phyloP scores from a whole-genome alignment of 30 jellyfish, hydroid and myxozoan species.

The Morbakka virulenta region DNA sequence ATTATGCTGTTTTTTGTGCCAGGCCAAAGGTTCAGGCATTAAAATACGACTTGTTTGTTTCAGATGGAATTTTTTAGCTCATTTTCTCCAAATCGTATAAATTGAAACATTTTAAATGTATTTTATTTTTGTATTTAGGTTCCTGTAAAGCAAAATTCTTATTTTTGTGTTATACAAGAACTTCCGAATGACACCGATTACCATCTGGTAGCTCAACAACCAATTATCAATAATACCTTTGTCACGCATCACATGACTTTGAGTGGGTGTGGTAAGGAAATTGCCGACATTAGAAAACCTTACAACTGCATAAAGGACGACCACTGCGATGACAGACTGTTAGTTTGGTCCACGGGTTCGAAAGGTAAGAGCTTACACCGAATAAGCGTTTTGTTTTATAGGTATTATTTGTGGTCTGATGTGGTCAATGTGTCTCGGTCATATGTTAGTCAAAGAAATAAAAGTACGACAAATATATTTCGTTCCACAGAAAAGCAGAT shows the following conservation, averaged over 20 bases:
- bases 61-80: too few species aligned
- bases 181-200: constrained; percentile 59
- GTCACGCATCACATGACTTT: constrained; percentile 66
- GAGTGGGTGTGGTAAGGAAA: constrained; percentile 41
- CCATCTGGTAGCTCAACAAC: constrained; percentile 54
- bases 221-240: constrained; percentile 40
- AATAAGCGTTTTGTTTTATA: too few species aligned
- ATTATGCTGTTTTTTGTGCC: too few species aligned
- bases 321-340: constrained; percentile 26
- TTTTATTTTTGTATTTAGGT: constrained; percentile 15
- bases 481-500: too few species aligned
- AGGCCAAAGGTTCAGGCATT: too few species aligned
- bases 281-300: constrained; percentile 19
- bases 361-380: constrained; percentile 35
- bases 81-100: too few species aligned
- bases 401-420: too few species aligned
- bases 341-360: constrained; percentile 61
- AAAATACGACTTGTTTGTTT: too few species aligned
- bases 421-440: too few species aligned
- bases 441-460: too few species aligned
- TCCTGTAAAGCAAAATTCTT: constrained; percentile 42
- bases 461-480: too few species aligned
- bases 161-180: constrained; percentile 31
- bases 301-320: constrained; percentile 51
- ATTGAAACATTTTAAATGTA: too few species aligned